These are phyloP conservation scores for Lordiphosa clarofinis DNA, from an alignment of 1,140 invertebrate species.

Conservation along the genomic window DNA sequence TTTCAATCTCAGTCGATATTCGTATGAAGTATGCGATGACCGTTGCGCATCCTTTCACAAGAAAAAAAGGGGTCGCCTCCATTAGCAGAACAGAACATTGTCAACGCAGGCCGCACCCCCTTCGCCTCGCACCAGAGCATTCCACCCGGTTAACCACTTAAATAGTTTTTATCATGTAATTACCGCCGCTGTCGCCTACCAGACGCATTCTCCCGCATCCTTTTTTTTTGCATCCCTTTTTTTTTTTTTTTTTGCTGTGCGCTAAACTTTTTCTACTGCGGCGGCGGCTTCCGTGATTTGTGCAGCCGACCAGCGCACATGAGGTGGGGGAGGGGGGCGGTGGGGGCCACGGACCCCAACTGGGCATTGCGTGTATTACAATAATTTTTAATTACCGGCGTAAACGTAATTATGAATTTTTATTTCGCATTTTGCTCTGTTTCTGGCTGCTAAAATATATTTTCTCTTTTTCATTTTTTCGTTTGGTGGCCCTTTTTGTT, in stretches of 20 bases:
- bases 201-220: slow-evolving; percentile 44
- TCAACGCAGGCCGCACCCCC: background rate
- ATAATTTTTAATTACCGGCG: slow-evolving; percentile 80
- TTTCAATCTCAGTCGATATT: no score
- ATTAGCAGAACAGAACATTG: slow-evolving; percentile 1
- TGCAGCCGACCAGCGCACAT: slow-evolving; percentile 51
- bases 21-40: no score
- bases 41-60: no score
- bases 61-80: slow-evolving; percentile 1
- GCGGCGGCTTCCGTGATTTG: slow-evolving; percentile 63
- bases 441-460: slow-evolving; percentile 20
- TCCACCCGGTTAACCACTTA: slow-evolving; percentile 52
- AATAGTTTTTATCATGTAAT: slow-evolving; percentile 77
- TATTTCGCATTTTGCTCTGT: slow-evolving; percentile 56
- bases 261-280: slow-evolving; percentile 27
- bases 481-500: slow-evolving; percentile 24
- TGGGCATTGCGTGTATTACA: slow-evolving; percentile 78
- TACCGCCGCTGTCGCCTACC: slow-evolving; percentile 66
- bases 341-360: slow-evolving; percentile 30
- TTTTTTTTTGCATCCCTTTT: background rate
- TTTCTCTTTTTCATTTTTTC: slow-evolving; percentile 6
- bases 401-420: slow-evolving; percentile 80
- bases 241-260: slow-evolving; percentile 19
- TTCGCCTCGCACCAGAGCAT: background rate
- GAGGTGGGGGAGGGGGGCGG: background rate